Base-by-base conservation (phyloP, 2,113 vertebrate genomes). In the Elaphurus davidianus region DNA sequence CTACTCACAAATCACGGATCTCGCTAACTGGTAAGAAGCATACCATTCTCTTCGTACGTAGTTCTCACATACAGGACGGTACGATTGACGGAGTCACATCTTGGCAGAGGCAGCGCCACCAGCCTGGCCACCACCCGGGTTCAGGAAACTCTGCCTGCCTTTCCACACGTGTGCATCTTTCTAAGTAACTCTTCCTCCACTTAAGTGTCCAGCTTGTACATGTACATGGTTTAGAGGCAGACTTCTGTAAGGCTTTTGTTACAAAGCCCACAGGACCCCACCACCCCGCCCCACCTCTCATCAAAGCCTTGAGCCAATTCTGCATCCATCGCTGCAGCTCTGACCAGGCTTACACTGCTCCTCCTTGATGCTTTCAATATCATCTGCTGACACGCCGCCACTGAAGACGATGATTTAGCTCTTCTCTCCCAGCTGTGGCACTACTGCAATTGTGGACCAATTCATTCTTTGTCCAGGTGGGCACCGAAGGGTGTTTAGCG, bases 401-500 rank as follows among this genome's bases (percentile, higher is more conserved):
- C 6, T 78, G 85, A 23, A 55, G 21, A 7, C 0, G 8, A 27
- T 3, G 79, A 6, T 8, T 10, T 43, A 1, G 1, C 43, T 52
- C 17, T 3, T 13, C 6, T 25, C n/a, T 62, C n/a, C 33, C 23
- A 5, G 2, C 1, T 1, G 92, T 1, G 23, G 57, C 28, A 1
- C 25, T 4, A 1, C 3, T 28, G 59, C n/a, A 10, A 11, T 3
- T 12, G 1, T 10, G 71, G 59, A 13, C 54, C 23, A 9, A 3
- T 16, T 2, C 54, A 0, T 5, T 60, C 67, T 33, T 17, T 2
- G 7, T 13, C 2, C 12, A 11, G 11, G 13, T 15, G 30, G 11
- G 28, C 74, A 0, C 0, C 2, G 2, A 0, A 23, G 52, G 33
- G 0, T 0, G 25, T 4, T 6, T 50, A 50, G 47, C 12, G 3